A percentile compares a stretch with the other conserved stretches of the same genome.
Conservation (phyloP, 2,888 invertebrate genomes). For the Plagiodera versicolora region DNA sequence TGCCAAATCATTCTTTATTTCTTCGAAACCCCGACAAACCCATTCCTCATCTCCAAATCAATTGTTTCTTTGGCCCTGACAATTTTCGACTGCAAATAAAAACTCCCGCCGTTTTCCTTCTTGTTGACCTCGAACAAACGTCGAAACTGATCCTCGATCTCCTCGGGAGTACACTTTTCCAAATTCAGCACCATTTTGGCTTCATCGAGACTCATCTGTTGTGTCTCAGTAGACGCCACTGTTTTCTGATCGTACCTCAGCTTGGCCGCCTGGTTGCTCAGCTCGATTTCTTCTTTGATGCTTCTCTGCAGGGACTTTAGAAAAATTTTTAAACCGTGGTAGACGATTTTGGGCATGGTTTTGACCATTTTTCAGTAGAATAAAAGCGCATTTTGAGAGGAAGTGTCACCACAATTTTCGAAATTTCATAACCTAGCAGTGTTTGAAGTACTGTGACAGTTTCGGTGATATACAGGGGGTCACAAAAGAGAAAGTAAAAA, state of each 20-base stretch:
- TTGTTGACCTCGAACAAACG: slow-evolving; percentile 87
- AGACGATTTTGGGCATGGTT: slow-evolving; percentile 31
- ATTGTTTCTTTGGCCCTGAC: slow-evolving; percentile 82
- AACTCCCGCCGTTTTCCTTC: slow-evolving; percentile 87
- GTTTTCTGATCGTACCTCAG: slow-evolving; percentile 31
- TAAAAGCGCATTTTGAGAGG: background rate
- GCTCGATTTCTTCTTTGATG: slow-evolving; percentile 72
- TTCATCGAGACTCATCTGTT: slow-evolving; percentile 58
- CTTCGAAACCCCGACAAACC: background rate
- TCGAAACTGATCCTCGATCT: slow-evolving; percentile 74
- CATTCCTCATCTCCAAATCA: slow-evolving; percentile 66
- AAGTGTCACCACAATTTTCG: background rate
- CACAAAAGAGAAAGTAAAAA: too few relatives aligned
- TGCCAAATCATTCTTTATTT: background rate
- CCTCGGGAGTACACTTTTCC: slow-evolving; percentile 66
- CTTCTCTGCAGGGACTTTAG: slow-evolving; percentile 56
- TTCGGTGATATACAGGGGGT: too few relatives aligned
- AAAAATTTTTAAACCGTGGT: slow-evolving; percentile 34
- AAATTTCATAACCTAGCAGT: background rate
- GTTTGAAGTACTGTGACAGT: too few relatives aligned
- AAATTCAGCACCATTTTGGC: slow-evolving; percentile 91
- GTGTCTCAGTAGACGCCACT: background rate
- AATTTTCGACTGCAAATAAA: slow-evolving; percentile 95
- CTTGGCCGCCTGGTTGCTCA: slow-evolving; percentile 78
- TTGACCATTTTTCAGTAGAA: slow-evolving; percentile 28